A percentile compares a stretch with the other conserved stretches of the same genome.
These are phyloP conservation scores for Globicephala melas DNA, from an alignment of 2,113 vertebrate species.

Conservation along the genomic window DNA sequence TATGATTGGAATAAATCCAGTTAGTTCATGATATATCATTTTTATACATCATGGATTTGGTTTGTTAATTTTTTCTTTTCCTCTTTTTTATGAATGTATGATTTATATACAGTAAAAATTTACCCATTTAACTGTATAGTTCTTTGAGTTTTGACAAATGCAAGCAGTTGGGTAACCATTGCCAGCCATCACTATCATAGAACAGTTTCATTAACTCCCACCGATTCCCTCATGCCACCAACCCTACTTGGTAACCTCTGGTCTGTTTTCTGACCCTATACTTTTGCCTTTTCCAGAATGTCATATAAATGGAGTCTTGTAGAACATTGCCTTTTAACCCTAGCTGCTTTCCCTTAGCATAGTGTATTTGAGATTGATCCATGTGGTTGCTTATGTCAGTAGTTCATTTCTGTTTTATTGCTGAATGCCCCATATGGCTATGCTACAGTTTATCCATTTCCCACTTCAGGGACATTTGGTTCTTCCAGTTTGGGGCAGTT, in stretches of 20 bases:
- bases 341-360: background rate
- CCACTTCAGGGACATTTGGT: background rate
- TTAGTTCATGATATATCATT: background rate
- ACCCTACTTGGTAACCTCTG: background rate
- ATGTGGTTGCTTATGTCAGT: background rate
- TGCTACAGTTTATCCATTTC: background rate
- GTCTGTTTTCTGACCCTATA: background rate
- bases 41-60: constrained; percentile 10
- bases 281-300: constrained; percentile 17
- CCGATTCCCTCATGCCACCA: background rate
- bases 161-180: background rate
- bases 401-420: background rate
- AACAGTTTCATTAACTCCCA: background rate
- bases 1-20: background rate
- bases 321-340: background rate
- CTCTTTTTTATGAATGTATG: background rate
- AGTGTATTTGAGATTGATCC: constrained; percentile 18
- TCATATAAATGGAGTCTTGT: background rate
- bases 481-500: background rate
- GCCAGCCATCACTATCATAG: background rate
- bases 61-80: background rate
- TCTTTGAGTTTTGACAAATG: constrained; percentile 27
- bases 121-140: background rate
- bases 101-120: constrained; percentile 4
- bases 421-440: background rate